Conservation (phyloP, 2,888 invertebrate species). For the Drosophila leonis region DNA sequence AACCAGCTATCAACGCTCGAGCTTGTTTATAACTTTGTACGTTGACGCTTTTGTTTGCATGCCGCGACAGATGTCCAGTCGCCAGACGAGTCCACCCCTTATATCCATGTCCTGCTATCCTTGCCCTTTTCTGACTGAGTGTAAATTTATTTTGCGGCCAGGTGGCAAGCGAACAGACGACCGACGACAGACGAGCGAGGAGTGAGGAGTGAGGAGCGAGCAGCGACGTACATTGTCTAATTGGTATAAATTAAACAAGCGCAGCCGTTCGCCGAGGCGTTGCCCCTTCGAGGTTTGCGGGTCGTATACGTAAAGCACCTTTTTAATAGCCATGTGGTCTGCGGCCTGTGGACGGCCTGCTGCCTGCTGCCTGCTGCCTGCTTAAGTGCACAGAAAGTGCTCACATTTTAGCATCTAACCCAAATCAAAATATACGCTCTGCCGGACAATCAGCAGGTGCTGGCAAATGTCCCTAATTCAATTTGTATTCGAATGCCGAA, state of each 20-base stretch:
- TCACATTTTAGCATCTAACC: conserved; percentile 18
- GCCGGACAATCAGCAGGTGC: background rate
- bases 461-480: background rate
- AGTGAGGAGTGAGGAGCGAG: background rate
- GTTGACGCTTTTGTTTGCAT: conserved; percentile 40
- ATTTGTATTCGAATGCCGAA: conserved; percentile 1
- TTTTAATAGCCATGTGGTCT: conserved; percentile 13
- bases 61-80: conserved; percentile 23
- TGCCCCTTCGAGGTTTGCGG: background rate
- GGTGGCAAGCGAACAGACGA: conserved; percentile 14
- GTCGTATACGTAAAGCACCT: conserved; percentile 35
- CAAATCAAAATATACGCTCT: conserved; percentile 17
- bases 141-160: conserved; percentile 55
- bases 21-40: conserved; percentile 20
- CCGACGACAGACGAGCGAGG: background rate
- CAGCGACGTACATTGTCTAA: conserved; percentile 27
- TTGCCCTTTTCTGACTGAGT: conserved; percentile 20
- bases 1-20: background rate
- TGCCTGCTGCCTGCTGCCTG: background rate
- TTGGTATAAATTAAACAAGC: conserved; percentile 52
- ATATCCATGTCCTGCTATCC: background rate
- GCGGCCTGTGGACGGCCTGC: background rate
- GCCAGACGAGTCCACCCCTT: background rate
- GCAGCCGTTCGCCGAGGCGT: background rate
- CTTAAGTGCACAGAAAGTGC: conserved; percentile 3